phyloP scores from a whole-genome alignment of 2,888 invertebrate species.

The Harpagoxenus sublaevis region DNA sequence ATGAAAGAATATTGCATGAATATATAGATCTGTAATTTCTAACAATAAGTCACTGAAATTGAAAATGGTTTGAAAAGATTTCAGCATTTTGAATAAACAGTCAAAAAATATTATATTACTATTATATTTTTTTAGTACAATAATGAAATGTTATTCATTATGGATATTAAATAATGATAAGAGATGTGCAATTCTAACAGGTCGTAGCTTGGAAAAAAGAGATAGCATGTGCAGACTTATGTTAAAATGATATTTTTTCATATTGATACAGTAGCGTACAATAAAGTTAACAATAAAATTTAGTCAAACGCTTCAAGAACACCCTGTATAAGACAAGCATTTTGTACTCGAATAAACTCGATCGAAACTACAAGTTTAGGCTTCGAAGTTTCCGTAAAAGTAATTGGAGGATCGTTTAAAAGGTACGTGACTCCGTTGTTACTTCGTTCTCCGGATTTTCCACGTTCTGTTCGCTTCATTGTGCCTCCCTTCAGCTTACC shows the following conservation, averaged over 20 bases:
- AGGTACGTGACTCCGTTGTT: constrained; percentile 46
- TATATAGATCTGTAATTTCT: neutral
- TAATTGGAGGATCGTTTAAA: constrained; percentile 50
- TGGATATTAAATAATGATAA: neutral
- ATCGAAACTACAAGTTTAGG: constrained; percentile 26
- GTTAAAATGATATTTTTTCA: neutral
- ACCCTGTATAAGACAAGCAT: neutral
- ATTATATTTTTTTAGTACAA: neutral
- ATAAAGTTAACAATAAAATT: neutral
- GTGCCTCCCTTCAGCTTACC: neutral
- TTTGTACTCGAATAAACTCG: constrained; percentile 27
- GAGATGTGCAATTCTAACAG: neutral
- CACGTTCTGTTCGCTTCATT: neutral
- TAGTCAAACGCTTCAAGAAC: neutral
- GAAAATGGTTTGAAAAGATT: neutral
- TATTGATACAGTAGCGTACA: neutral
- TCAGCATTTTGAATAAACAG: neutral
- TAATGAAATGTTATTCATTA: neutral
- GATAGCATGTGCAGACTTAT: neutral
- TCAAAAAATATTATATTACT: neutral
- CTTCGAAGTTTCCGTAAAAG: constrained; percentile 38
- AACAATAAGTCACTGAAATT: neutral
- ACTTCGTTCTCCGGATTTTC: constrained; percentile 42
- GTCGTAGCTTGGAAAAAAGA: neutral
- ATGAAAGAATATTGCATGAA: neutral